Conservation (phyloP, 2,113 vertebrate species). For the Eretmochelys imbricata region DNA sequence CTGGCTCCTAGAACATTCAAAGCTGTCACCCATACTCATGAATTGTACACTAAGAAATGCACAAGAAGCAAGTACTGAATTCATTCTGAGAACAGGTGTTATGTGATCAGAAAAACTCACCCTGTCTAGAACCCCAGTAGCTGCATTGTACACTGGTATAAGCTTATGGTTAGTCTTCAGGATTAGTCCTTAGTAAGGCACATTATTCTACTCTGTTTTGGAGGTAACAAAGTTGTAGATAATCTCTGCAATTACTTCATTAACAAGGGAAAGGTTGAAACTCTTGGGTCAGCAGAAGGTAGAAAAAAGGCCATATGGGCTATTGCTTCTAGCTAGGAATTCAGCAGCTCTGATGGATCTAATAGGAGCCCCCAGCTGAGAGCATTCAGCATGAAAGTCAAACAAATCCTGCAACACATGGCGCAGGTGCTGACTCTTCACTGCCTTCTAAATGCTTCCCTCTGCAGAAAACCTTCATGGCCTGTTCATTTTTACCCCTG, state of each 20-base stretch:
- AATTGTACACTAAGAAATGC: neutral
- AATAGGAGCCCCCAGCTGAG: neutral
- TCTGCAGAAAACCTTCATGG: neutral
- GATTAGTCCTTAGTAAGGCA: no score
- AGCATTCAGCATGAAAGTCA: neutral
- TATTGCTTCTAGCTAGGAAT: neutral
- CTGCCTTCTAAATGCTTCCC: neutral
- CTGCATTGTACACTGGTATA: neutral
- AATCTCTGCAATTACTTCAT: neutral
- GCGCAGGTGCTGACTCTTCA: neutral
- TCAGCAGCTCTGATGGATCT: neutral
- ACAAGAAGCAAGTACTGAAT: neutral
- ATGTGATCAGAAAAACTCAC: neutral
- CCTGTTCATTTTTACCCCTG: neutral
- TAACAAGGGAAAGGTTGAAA: neutral
- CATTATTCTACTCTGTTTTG: neutral
- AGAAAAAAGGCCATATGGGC: neutral
- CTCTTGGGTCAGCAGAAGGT: neutral
- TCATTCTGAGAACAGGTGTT: neutral
- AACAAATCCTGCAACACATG: neutral
- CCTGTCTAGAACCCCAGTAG: neutral
- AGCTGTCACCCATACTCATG: neutral
- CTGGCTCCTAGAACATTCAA: neutral
- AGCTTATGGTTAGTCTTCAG: neutral
- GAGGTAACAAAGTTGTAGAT: neutral